Percentiles rank a stretch among this genome's conserved stretches.
phyloP scores from a whole-genome alignment of 2,113 vertebrate genomes.

The Gymnogyps californianus region DNA sequence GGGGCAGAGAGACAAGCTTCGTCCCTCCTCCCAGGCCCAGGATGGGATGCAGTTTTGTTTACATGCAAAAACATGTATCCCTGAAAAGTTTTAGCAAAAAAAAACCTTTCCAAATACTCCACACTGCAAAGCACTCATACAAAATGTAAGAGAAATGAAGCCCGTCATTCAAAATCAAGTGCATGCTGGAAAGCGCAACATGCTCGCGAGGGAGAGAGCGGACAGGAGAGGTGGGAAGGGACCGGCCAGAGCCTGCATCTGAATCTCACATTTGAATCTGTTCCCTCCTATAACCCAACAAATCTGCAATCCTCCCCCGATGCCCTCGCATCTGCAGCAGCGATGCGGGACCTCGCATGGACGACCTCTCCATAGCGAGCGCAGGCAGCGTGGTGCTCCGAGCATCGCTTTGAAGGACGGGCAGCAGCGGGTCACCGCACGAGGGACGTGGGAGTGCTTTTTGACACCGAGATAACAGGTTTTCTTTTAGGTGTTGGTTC shows the following conservation, averaged over 20 bases:
- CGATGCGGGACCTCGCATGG: not conserved
- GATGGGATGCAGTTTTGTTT: not conserved
- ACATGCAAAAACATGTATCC: fast-evolving
- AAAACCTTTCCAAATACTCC: not conserved
- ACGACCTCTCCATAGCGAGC: not conserved
- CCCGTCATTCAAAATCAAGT: fast-evolving
- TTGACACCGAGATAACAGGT: not conserved
- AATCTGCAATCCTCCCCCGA: not conserved
- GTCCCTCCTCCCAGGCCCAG: not conserved
- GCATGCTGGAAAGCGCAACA: fast-evolving
- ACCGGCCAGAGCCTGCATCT: not conserved
- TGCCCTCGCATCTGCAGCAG: not conserved
- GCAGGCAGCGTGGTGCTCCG: fast-evolving
- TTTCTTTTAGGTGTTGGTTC: not conserved
- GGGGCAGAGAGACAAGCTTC: not conserved
- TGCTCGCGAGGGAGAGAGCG: fast-evolving
- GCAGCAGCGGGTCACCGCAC: not conserved
- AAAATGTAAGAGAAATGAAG: not conserved
- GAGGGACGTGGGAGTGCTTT: not conserved
- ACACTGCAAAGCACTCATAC: fast-evolving
- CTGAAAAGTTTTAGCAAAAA: not conserved
- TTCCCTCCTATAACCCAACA: not conserved
- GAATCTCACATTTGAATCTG: not conserved
- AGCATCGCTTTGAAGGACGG: not conserved
- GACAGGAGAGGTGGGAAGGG: not conserved